phyloP scores from a whole-genome alignment of 2,888 invertebrate genomes.

The Drosophila basisetae region DNA sequence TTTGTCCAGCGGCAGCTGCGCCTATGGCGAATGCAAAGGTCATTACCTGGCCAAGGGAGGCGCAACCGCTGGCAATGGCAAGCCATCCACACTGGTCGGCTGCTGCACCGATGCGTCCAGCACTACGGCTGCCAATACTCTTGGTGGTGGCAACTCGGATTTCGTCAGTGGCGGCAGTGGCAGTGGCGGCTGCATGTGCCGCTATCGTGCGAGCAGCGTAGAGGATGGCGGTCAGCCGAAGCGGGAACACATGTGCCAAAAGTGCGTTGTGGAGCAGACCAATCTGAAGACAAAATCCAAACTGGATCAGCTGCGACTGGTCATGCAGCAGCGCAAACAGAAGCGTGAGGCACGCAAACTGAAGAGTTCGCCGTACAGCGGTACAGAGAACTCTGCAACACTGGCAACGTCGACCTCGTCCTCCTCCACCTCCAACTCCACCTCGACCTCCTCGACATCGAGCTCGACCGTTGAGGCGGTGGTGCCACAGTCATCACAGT shows the following conservation, averaged over 20 bases:
- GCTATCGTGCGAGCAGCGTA: slow-evolving; percentile 61
- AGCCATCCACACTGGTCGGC: slow-evolving; percentile 17
- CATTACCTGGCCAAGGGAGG: slow-evolving; percentile 64
- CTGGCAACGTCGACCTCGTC: neutral
- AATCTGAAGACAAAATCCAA: slow-evolving; percentile 94
- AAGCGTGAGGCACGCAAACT: slow-evolving; percentile 92
- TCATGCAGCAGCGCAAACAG: slow-evolving; percentile 95
- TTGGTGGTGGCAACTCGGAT: slow-evolving; percentile 48
- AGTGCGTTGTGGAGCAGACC: slow-evolving; percentile 88
- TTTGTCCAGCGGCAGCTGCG: slow-evolving; percentile 53
- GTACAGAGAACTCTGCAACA: neutral
- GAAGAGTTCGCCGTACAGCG: slow-evolving; percentile 88
- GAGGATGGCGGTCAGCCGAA: slow-evolving; percentile 59
- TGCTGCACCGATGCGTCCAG: slow-evolving; percentile 28
- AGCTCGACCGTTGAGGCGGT: slow-evolving; percentile 6
- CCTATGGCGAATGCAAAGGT: slow-evolving; percentile 79
- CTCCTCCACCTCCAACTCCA: too few relatives aligned
- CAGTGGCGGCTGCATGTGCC: slow-evolving; percentile 72
- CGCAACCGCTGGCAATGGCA: slow-evolving; percentile 4
- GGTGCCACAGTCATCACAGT: slow-evolving; percentile 31
- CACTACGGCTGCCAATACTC: slow-evolving; percentile 34
- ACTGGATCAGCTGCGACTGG: slow-evolving; percentile 93
- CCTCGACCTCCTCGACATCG: neutral
- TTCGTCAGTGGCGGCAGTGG: neutral
- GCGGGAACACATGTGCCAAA: slow-evolving; percentile 83